A percentile compares a stretch with the other conserved stretches of the same genome.
phyloP scores from a whole-genome alignment of 2,797 vertebrate genomes.

The Sparus aurata region DNA sequence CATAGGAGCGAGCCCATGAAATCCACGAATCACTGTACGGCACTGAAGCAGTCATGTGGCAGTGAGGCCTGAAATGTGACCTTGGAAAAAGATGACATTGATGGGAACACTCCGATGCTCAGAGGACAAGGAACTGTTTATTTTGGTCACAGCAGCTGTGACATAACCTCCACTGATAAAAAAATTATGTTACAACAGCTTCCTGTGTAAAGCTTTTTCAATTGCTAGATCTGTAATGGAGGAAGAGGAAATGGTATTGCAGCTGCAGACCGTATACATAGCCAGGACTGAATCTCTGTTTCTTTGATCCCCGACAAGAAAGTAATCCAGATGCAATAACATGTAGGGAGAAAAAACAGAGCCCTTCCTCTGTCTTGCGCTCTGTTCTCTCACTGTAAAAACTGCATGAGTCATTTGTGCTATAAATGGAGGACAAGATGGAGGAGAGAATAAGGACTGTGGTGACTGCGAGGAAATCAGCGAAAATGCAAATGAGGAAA shows the following conservation, averaged over 20 bases:
- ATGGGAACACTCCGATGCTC: constrained; percentile 47
- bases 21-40: constrained; percentile 41
- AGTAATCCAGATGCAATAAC: constrained; percentile 25
- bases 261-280: constrained; percentile 42
- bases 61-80: constrained; percentile 79
- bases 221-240: constrained; percentile 46
- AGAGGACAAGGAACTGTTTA: constrained; percentile 58
- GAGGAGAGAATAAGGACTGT: constrained; percentile 63
- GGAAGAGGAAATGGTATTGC: constrained; percentile 12
- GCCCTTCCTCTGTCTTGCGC: constrained; percentile 22
- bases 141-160: constrained; percentile 63
- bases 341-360: neutral
- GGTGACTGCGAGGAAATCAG: constrained; percentile 39
- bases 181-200: constrained; percentile 44
- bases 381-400: constrained; percentile 52
- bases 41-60: constrained; percentile 45
- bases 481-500: constrained; percentile 42
- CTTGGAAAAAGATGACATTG: constrained; percentile 83
- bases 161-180: constrained; percentile 41
- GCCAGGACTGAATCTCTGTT: constrained; percentile 20
- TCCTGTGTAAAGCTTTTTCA: constrained; percentile 55
- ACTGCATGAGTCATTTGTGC: constrained; percentile 80
- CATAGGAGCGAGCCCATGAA: constrained; percentile 39
- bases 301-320: constrained; percentile 25
- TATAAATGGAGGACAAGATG: constrained; percentile 79